Percentiles rank a stretch among this genome's conserved stretches.
These are phyloP conservation scores for Herpetotheres cachinnans DNA, from an alignment of 2,113 vertebrate species.

Conservation along the genomic window DNA sequence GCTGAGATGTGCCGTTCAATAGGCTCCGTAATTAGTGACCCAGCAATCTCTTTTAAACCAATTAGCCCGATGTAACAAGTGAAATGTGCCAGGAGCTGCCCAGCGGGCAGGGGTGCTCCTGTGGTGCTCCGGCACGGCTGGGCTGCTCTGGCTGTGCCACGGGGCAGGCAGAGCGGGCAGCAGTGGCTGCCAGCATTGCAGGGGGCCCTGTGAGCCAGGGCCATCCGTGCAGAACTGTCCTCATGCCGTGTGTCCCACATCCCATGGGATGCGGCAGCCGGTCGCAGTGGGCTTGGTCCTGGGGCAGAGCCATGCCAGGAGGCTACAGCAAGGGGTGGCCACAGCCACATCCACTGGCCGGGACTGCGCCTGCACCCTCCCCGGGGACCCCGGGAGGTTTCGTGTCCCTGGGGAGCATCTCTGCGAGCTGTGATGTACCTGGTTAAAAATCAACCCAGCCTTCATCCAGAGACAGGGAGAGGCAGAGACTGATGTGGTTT, in stretches of 20 bases:
- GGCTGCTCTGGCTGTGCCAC: not conserved
- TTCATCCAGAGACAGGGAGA: not conserved
- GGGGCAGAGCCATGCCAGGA: accelerated
- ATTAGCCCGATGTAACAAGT: constrained; percentile 65
- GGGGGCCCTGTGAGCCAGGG: not conserved
- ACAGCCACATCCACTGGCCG: not conserved
- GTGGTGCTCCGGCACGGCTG: accelerated
- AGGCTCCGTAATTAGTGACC: constrained; percentile 73
- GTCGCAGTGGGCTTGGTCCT: not conserved
- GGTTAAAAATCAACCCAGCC: not conserved
- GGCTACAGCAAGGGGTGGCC: not conserved
- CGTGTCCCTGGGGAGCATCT: not conserved
- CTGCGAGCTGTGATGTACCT: not conserved
- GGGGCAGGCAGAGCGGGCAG: accelerated
- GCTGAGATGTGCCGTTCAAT: constrained; percentile 72
- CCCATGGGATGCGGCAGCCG: accelerated
- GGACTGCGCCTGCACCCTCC: not conserved
- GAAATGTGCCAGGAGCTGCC: not conserved
- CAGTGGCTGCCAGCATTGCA: accelerated
- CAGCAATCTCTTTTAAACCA: constrained; percentile 75
- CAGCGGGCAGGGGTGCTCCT: not conserved
- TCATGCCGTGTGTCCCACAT: accelerated
- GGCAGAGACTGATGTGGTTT: not conserved
- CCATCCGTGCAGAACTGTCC: not conserved
- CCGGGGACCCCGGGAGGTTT: not conserved